Conservation (phyloP, 2,113 vertebrate genomes). For the Pavo muticus region DNA sequence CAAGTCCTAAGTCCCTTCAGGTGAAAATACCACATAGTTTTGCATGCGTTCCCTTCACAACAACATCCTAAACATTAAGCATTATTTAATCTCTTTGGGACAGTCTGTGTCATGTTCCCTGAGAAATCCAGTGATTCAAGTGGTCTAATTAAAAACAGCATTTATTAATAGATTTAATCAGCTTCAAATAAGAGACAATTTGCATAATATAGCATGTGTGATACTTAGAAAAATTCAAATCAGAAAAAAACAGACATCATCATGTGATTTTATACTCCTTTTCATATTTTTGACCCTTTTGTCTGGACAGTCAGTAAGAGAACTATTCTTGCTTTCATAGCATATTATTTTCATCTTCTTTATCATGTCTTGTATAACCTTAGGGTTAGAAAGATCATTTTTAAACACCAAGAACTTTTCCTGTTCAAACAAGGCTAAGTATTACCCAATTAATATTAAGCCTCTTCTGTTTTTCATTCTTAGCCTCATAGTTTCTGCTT, state of each 20-base stretch:
- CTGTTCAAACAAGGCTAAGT: background rate
- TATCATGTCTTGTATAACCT: background rate
- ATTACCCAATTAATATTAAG: background rate
- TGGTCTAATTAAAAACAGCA: background rate
- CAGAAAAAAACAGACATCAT: background rate
- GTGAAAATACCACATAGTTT: background rate
- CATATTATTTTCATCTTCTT: background rate
- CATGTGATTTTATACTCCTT: background rate
- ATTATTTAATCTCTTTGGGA: background rate
- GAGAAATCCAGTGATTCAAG: background rate
- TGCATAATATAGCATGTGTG: background rate
- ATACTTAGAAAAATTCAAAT: background rate
- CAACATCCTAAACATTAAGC: background rate
- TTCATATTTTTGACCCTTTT: background rate
- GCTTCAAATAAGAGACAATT: constrained; percentile 1
- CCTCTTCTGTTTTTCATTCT: background rate
- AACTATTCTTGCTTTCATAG: background rate
- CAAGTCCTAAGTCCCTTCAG: background rate
- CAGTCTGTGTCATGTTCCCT: background rate
- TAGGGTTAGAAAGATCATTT: background rate
- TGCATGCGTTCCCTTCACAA: background rate
- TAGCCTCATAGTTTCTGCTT: background rate
- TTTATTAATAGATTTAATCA: constrained; percentile 44
- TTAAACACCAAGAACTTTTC: background rate
- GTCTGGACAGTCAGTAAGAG: background rate